Conservation (phyloP, 2,888 invertebrate species). For the Heliconius sara region DNA sequence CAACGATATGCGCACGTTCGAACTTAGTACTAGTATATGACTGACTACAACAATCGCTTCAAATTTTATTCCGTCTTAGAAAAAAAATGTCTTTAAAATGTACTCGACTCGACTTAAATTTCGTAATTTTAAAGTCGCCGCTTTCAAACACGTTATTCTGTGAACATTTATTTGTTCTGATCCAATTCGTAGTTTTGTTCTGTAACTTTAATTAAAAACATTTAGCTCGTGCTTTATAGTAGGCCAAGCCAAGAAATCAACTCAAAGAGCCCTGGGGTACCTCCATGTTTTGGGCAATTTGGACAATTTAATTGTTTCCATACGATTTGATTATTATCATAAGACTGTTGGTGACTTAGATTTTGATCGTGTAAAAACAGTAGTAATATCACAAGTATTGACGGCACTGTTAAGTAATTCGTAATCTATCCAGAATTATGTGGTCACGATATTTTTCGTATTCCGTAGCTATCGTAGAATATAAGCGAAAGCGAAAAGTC, state of each 20-base stretch:
- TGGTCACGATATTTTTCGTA: neutral
- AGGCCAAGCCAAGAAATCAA: conserved; percentile 61
- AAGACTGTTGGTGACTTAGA: conserved; percentile 57
- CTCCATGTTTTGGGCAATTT: conserved; percentile 50
- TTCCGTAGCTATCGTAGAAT: conserved; percentile 21
- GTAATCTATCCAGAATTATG: conserved; percentile 55
- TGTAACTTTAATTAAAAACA: conserved; percentile 7
- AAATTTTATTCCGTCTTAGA: conserved; percentile 48
- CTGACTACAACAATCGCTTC: conserved; percentile 63
- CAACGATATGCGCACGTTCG: conserved; percentile 77
- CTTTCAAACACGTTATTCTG: neutral
- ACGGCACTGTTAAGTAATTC: conserved; percentile 69
- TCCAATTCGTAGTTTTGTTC: neutral
- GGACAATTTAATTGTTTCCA: conserved; percentile 53
- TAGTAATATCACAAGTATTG: conserved; percentile 73
- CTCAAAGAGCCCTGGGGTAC: conserved; percentile 57
- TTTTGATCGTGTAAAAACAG: conserved; percentile 56
- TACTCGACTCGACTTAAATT: neutral
- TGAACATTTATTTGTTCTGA: conserved; percentile 3
- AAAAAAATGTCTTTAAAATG: neutral
- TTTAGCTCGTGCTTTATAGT: conserved; percentile 54
- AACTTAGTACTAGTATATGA: conserved; percentile 73
- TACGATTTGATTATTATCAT: conserved; percentile 47
- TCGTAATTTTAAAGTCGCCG: neutral
- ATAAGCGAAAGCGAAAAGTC: conserved; percentile 6